Conservation (phyloP, 1,140 invertebrate species). For the Protaetia brevitarsis region DNA sequence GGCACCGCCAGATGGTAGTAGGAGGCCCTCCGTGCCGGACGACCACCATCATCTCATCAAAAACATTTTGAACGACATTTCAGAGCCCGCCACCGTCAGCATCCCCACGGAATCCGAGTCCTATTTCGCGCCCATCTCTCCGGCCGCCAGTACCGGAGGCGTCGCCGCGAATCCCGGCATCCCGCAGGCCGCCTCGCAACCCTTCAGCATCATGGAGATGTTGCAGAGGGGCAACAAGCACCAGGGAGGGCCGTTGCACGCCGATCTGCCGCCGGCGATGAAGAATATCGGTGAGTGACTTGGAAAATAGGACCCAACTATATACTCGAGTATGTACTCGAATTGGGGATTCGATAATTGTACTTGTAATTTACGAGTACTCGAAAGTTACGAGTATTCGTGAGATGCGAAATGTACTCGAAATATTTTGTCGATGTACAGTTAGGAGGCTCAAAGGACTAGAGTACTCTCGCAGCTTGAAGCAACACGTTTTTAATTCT, state of each 20-base stretch:
- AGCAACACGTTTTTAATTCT: too few species aligned
- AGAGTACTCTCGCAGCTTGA: too few species aligned
- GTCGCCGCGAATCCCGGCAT: slow-evolving; percentile 12
- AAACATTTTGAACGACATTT: slow-evolving; percentile 43
- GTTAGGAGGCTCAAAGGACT: too few species aligned
- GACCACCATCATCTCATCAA: slow-evolving; percentile 59
- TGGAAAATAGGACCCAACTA: too few species aligned
- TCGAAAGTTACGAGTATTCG: too few species aligned
- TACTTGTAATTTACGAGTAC: too few species aligned
- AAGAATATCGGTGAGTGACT: slow-evolving; percentile 54
- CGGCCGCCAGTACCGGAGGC: slow-evolving; percentile 50
- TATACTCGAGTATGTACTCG: too few species aligned
- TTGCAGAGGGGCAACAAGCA: slow-evolving; percentile 51
- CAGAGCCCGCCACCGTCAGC: slow-evolving; percentile 54
- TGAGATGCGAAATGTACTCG: too few species aligned
- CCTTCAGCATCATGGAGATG: slow-evolving; percentile 53
- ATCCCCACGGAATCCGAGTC: slow-evolving; percentile 57
- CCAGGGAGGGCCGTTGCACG: background rate
- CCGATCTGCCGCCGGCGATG: slow-evolving; percentile 29
- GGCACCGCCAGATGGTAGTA: slow-evolving; percentile 49
- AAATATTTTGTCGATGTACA: too few species aligned
- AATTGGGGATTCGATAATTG: too few species aligned
- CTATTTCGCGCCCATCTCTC: slow-evolving; percentile 64
- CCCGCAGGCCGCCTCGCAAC: slow-evolving; percentile 26
- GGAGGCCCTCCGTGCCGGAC: slow-evolving; percentile 62